These are phyloP conservation scores for Dusona sp. DNA, from an alignment of 2,888 invertebrate genomes.

Conservation along the genomic window DNA sequence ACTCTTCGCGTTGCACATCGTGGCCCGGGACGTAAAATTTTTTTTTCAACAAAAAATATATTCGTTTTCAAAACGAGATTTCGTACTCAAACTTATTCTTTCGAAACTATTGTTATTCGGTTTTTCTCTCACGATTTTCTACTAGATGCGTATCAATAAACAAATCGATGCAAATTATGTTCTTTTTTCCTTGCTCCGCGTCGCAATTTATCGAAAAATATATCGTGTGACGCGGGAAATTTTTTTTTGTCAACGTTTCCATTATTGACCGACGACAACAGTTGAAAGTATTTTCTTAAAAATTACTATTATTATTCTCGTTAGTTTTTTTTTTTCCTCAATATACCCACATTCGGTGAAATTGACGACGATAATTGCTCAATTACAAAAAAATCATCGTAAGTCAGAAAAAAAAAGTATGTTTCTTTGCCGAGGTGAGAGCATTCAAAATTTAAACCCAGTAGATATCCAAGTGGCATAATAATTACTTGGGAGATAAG, in stretches of 20 bases:
- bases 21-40: too few relatives aligned
- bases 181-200: neutral
- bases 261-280: too few relatives aligned
- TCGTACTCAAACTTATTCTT: neutral
- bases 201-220: neutral
- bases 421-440: neutral
- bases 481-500: slow-evolving; percentile 23
- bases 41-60: neutral
- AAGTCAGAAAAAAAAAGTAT: neutral
- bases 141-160: neutral
- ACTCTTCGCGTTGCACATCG: slow-evolving; percentile 11
- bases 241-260: neutral
- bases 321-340: too few relatives aligned
- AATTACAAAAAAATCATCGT: neutral
- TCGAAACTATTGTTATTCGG: neutral
- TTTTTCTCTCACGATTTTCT: neutral
- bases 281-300: too few relatives aligned
- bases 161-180: neutral
- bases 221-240: neutral
- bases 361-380: neutral
- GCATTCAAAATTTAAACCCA: neutral
- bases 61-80: neutral
- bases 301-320: too few relatives aligned
- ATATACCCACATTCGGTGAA: neutral
- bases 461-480: neutral